Evolutionary conservation across 2,888 invertebrate species (phyloP).

Genomic region (Augochlorella aurata): DNA sequence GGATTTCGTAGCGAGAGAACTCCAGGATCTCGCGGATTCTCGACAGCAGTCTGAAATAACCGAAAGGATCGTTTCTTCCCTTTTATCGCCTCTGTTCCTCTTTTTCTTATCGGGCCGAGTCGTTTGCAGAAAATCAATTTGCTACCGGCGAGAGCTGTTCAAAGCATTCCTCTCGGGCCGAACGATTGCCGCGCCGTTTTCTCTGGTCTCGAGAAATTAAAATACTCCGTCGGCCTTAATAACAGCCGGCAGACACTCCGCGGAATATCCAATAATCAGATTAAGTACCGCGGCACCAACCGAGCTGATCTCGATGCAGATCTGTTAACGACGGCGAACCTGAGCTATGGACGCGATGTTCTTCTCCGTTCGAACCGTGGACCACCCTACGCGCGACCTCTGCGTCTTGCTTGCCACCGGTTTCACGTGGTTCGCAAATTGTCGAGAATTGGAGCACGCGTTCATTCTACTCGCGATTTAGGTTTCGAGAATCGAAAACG

Average conservation of each 20-base stretch:
- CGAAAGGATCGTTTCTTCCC: background rate
- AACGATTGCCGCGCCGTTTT: background rate
- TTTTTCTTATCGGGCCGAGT: background rate
- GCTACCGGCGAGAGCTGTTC: constrained; percentile 12
- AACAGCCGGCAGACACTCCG: background rate
- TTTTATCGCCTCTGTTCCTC: background rate
- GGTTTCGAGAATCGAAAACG: background rate
- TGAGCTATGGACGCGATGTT: background rate
- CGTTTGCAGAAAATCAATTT: constrained; percentile 10
- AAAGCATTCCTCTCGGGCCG: constrained; percentile 11
- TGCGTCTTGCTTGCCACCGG: background rate
- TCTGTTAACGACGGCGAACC: background rate
- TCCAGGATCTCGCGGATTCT: background rate
- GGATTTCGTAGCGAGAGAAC: background rate
- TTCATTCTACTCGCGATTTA: background rate
- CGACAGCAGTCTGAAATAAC: background rate
- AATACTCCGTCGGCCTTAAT: constrained; percentile 7
- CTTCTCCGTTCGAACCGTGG: background rate
- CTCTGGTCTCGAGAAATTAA: background rate
- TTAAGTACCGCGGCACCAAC: constrained; percentile 6
- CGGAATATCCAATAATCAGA: constrained; percentile 19
- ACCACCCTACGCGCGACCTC: background rate
- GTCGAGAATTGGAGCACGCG: background rate
- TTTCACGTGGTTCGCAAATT: background rate
- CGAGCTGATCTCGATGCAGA: background rate